Conservation (phyloP, 2,797 vertebrate species). For the Pipistrellus nathusii region DNA sequence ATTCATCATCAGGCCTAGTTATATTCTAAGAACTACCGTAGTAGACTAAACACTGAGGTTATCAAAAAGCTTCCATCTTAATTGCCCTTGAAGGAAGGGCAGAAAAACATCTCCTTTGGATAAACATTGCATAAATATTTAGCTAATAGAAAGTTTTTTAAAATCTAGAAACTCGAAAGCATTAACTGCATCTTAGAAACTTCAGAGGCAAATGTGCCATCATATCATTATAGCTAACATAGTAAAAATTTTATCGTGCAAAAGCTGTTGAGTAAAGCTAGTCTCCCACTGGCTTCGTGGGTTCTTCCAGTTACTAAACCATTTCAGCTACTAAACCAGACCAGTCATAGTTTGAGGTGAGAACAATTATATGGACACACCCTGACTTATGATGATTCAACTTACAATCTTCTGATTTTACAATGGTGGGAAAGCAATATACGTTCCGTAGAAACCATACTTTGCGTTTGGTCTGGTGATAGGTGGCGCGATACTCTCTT, state of each 20-base stretch:
- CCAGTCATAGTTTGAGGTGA: background rate
- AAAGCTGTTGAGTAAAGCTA: background rate
- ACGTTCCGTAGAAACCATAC: background rate
- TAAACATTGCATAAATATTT: slow-evolving; percentile 26
- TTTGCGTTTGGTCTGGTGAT: background rate
- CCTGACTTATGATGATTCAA: background rate
- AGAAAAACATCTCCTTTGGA: background rate
- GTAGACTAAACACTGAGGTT: background rate
- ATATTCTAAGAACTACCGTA: slow-evolving; percentile 20
- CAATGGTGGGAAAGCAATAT: background rate
- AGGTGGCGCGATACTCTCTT: background rate
- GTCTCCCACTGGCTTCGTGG: background rate
- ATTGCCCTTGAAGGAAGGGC: background rate
- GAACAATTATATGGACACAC: background rate
- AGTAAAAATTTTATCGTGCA: background rate
- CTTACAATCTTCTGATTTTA: background rate
- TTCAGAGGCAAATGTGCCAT: background rate
- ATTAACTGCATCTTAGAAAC: background rate
- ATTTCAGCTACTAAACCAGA: background rate
- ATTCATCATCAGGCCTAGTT: background rate
- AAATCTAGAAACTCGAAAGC: background rate
- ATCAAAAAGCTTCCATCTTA: background rate
- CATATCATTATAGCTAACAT: background rate
- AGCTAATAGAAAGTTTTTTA: background rate
- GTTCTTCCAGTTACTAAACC: background rate